A percentile compares a stretch with the other conserved stretches of the same genome.
Conservation (phyloP, 2,888 invertebrate genomes). For the Branchipolynoe longqiensis region DNA sequence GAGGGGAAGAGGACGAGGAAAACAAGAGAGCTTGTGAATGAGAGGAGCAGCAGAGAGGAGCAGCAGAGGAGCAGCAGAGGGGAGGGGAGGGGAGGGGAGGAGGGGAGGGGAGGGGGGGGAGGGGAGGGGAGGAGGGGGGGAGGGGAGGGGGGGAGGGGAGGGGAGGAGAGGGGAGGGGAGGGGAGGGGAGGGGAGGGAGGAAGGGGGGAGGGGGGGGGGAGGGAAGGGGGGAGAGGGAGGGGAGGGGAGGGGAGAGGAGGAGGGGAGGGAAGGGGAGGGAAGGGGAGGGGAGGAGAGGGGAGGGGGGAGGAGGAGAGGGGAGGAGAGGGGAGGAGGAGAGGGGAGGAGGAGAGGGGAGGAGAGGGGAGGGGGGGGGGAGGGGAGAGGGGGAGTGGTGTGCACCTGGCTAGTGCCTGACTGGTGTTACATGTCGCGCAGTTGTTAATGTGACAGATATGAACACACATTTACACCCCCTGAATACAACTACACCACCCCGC, state of each 20-base stretch:
- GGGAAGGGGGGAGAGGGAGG: background rate
- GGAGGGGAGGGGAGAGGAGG: background rate
- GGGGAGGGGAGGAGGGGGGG: background rate
- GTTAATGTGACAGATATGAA: slow-evolving; percentile 36
- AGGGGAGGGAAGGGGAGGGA: background rate
- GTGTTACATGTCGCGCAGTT: background rate
- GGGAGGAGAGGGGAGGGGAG: background rate
- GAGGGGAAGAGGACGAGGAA: slow-evolving; percentile 21
- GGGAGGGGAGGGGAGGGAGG: background rate
- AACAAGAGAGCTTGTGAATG: too few relatives aligned
- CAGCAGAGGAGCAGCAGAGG: background rate
- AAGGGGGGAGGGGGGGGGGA: background rate
- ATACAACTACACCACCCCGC: too few relatives aligned
- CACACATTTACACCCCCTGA: background rate
- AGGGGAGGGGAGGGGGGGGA: background rate
- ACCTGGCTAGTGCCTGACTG: background rate
- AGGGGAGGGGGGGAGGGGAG: slow-evolving; percentile 1
- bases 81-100: background rate
- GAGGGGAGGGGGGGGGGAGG: background rate
- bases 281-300: background rate
- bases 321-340: background rate
- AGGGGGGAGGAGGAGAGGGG: too few relatives aligned
- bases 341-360: background rate
- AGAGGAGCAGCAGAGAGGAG: background rate
- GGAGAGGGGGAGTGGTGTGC: slow-evolving; percentile 10